A percentile compares a stretch with the other conserved stretches of the same genome.
Evolutionary conservation across 1,140 invertebrate genomes (phyloP).

Genomic region (Zaprionus lachaisei): DNA sequence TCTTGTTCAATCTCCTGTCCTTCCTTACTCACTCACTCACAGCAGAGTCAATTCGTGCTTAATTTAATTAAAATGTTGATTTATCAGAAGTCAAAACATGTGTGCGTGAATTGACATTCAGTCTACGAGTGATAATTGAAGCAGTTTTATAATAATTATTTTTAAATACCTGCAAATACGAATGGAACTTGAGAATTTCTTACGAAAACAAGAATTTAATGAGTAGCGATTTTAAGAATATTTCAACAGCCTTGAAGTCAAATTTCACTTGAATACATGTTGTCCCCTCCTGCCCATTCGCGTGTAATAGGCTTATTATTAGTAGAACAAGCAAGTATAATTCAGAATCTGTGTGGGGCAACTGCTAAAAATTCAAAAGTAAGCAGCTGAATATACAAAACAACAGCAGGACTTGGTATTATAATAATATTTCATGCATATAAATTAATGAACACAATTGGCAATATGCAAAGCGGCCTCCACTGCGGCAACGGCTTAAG

Average conservation of each 20-base stretch:
- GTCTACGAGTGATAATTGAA: not conserved
- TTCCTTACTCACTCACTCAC: not conserved
- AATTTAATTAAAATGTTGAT: slow-evolving; percentile 53
- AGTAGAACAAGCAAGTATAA: slow-evolving; percentile 10
- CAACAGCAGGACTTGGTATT: slow-evolving; percentile 11
- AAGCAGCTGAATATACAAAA: not conserved
- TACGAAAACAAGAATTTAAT: not conserved
- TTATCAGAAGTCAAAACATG: slow-evolving; percentile 39
- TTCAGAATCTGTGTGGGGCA: not conserved
- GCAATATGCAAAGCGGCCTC: slow-evolving; percentile 20
- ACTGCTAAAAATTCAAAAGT: slow-evolving; percentile 11
- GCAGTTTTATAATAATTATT: not conserved
- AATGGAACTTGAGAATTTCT: not conserved
- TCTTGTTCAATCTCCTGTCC: no score
- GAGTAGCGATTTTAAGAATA: not conserved
- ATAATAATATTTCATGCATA: slow-evolving; percentile 51
- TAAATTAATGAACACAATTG: slow-evolving; percentile 57
- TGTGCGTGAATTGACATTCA: slow-evolving; percentile 5
- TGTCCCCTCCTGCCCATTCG: not conserved
- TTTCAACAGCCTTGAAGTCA: not conserved
- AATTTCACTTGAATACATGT: not conserved
- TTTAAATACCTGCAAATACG: not conserved
- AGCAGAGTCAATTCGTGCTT: slow-evolving; percentile 41
- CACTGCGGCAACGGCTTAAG: slow-evolving; percentile 20
- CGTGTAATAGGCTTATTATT: not conserved